Evolutionary conservation across 2,888 invertebrate species (phyloP).

Genomic region (Perdita meconis): DNA sequence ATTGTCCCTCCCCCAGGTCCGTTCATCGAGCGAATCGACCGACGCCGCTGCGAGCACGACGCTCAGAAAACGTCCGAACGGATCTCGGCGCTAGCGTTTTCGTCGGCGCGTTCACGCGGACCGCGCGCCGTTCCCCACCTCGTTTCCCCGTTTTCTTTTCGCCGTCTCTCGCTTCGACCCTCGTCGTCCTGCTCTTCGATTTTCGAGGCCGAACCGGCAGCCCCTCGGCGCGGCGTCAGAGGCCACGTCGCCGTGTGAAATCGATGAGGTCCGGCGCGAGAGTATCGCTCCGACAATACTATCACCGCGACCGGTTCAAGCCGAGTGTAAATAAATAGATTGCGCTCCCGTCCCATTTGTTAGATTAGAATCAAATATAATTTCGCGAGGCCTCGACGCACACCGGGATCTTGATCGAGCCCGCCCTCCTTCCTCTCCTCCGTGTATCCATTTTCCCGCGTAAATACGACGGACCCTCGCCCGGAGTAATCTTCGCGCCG

Average conservation of each 20-base stretch:
- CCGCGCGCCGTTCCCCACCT: neutral
- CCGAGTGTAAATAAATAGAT: constrained; percentile 82
- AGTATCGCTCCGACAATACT: constrained; percentile 63
- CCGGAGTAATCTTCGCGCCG: constrained; percentile 46
- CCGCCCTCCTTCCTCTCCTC: too few species aligned
- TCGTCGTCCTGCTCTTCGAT: constrained; percentile 2
- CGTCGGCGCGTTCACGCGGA: constrained; percentile 23
- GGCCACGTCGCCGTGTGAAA: constrained; percentile 22
- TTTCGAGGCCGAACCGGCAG: constrained; percentile 26
- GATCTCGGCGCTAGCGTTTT: constrained; percentile 47
- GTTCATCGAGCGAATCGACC: constrained; percentile 41
- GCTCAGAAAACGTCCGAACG: constrained; percentile 30
- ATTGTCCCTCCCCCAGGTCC: constrained; percentile 65
- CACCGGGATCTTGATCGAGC: constrained; percentile 50
- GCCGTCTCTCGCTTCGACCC: neutral
- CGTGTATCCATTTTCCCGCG: constrained; percentile 57
- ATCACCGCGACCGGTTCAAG: constrained; percentile 70
- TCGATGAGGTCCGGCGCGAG: constrained; percentile 43
- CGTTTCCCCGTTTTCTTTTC: neutral
- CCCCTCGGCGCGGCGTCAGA: constrained; percentile 29
- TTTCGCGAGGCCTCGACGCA: constrained; percentile 69
- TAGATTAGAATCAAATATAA: constrained; percentile 83
- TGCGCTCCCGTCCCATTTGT: constrained; percentile 79
- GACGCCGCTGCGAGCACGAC: constrained; percentile 32
- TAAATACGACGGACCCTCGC: constrained; percentile 48